phyloP scores from a whole-genome alignment of 2,113 vertebrate species.

The Panthera uncia region DNA sequence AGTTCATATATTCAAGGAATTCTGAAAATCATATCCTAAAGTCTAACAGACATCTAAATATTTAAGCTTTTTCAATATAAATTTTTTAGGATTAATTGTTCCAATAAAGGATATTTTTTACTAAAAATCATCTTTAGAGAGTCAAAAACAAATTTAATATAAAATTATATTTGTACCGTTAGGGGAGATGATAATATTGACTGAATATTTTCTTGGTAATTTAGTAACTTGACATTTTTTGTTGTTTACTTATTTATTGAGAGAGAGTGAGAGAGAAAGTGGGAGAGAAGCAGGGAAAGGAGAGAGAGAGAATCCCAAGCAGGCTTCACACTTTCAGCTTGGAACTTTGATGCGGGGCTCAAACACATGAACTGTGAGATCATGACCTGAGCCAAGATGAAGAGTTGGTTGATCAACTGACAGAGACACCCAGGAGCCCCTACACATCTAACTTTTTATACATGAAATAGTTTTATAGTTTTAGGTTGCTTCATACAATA shows the following conservation, averaged over 20 bases:
- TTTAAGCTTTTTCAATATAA: not conserved
- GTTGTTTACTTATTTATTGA: too few relatives aligned
- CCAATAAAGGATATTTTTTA: not conserved
- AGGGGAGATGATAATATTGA: not conserved
- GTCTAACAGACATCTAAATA: not conserved
- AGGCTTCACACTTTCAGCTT: too few relatives aligned
- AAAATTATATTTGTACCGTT: not conserved
- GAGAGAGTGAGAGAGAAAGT: too few relatives aligned
- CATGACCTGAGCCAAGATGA: too few relatives aligned
- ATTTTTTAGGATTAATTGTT: not conserved
- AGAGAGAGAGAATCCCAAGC: too few relatives aligned
- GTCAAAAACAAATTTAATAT: not conserved
- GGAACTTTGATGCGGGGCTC: too few relatives aligned
- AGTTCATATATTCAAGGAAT: not conserved
- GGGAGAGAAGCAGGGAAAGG: too few relatives aligned
- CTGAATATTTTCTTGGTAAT: not conserved
- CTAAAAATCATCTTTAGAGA: not conserved
- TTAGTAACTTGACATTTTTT: not conserved
- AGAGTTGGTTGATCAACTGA: too few relatives aligned
- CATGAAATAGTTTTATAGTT: not conserved
- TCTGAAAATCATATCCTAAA: not conserved
- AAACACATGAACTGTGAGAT: too few relatives aligned
- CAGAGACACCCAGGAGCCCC: not conserved
- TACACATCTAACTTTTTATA: not conserved
- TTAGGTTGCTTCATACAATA: not conserved